A percentile compares a stretch with the other conserved stretches of the same genome.
Conservation (phyloP, 2,113 vertebrate genomes). For the Baryphthengus martii region DNA sequence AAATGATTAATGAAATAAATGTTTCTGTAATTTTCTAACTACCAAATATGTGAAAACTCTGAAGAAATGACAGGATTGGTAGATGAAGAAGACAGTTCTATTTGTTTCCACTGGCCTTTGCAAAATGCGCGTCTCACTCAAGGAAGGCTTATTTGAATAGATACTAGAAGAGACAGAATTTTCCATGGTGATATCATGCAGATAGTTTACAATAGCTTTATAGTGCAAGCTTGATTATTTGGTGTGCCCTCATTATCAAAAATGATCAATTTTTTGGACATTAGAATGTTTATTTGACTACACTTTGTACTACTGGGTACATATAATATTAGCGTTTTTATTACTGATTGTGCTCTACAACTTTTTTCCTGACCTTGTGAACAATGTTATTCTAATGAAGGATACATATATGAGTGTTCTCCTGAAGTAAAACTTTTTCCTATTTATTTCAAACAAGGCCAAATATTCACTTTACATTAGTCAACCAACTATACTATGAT, state of each 20-base stretch:
- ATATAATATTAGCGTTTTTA: neutral
- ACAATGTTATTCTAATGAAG: neutral
- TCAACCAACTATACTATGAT: neutral
- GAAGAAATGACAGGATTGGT: neutral
- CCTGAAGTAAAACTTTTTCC: neutral
- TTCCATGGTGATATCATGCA: neutral
- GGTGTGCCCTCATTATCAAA: neutral
- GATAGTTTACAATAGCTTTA: neutral
- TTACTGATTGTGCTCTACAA: neutral
- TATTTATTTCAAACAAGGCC: constrained; percentile 15
- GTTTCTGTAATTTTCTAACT: neutral
- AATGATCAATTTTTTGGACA: neutral
- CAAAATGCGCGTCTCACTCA: neutral
- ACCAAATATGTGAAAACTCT: neutral
- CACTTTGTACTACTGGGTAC: neutral
- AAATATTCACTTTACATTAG: constrained; percentile 15
- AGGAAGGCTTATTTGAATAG: neutral
- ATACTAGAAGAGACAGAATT: neutral
- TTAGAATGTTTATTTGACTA: neutral
- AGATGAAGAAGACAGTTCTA: neutral
- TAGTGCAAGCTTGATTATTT: neutral
- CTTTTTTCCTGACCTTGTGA: neutral
- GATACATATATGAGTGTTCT: neutral
- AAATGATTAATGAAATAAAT: neutral
- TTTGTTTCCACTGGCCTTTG: neutral